Evolutionary conservation across 1,140 invertebrate species (phyloP).

Genomic region (Lamellibrachia luymesi): DNA sequence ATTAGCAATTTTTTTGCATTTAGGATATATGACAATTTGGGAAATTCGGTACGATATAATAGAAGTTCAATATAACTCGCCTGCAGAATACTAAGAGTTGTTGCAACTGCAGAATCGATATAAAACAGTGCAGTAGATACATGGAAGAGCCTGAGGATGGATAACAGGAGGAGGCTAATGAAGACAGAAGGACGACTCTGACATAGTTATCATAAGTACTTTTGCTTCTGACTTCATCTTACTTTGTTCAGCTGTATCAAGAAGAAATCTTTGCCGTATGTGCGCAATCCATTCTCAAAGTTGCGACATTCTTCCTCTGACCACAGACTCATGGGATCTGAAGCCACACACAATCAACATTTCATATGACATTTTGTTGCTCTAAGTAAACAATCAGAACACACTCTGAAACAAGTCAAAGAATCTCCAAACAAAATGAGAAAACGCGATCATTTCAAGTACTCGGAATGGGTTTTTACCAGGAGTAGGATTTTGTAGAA

Average conservation of each 20-base stretch:
- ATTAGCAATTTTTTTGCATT: no score
- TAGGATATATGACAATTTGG: no score
- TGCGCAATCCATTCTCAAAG: constrained; percentile 90
- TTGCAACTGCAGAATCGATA: no score
- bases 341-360: constrained; percentile 22
- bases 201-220: constrained; percentile 98
- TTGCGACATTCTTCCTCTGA: constrained; percentile 96
- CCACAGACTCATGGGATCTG: constrained; percentile 72
- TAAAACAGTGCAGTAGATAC: no score
- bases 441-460: no score
- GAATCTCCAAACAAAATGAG: neutral
- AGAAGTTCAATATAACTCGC: no score
- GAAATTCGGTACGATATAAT: no score
- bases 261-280: constrained; percentile 95
- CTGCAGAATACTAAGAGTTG: no score
- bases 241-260: constrained; percentile 91
- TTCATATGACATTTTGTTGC: neutral
- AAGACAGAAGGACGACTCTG: constrained; percentile 64
- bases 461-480: no score
- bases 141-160: no score
- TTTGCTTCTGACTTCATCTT: constrained; percentile 86
- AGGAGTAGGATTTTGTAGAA: no score
- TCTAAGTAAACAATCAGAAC: neutral
- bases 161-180: no score
- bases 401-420: neutral